Evolutionary conservation across 2,797 vertebrate genomes (phyloP), one percentile per base, ranked within the genome.

Genomic region (Onychomys torridus): DNA sequence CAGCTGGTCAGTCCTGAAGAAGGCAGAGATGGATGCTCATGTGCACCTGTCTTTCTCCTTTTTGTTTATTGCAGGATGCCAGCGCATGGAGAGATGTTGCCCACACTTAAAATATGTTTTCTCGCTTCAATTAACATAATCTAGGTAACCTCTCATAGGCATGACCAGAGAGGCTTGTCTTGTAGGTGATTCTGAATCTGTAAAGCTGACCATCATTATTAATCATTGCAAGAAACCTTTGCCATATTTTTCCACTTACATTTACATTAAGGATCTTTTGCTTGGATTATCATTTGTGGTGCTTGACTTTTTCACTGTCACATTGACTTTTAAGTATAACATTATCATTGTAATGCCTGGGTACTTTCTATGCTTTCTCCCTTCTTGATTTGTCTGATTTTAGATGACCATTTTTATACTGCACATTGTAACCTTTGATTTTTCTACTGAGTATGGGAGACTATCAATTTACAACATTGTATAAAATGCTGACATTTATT

Each of bases 401-500:
- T 43, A 84, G 4, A 79, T 91, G 67, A 71, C 29, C 34, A 65
- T 93, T 96, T 94, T 91, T 88, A 71, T 81, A 85, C 5, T 59
- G 27, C 3, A 57, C 83, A 79, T 87, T 63, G 2, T 90, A 94
- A 93, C 11, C 29, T 90, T 76, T 87, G 69, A 73, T 92, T 94
- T 96, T 93, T 85, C 73, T 86, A 37, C 55, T 29, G 32, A 52
- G 46, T 89, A 29, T 86, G 37, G 61, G 13, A 92, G 32, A 89
- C 29, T 81, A 3, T 65, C 1, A 0, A 91, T 93, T 97, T 95
- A 87, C 10, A 93, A 69, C 17, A 29, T 40, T 71, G 2, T 82
- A 91, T 94, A 81, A 85, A 92, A 67, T 69, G 78, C 55, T 86
- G 73, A 92, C 49, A 89, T 83, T 95, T 95, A 82, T 83, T 76